Evolutionary conservation across 2,113 vertebrate genomes (phyloP).

Genomic region (Indicator maculatus): DNA sequence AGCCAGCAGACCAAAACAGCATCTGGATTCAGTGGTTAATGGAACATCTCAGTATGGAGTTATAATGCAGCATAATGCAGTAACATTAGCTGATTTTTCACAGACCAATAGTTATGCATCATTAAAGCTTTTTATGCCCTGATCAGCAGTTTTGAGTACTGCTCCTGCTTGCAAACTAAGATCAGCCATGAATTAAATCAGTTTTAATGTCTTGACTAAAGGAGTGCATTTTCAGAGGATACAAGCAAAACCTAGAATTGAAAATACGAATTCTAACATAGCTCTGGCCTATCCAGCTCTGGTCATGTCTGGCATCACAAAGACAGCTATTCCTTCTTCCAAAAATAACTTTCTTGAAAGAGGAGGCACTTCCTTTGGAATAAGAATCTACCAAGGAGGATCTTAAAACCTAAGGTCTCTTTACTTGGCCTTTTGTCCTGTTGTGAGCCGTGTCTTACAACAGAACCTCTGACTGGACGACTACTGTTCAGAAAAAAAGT

Average conservation of each 20-base stretch:
- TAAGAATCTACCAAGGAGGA: background rate
- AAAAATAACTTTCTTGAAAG: background rate
- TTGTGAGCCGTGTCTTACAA: background rate
- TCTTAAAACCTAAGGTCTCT: background rate
- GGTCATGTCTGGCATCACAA: background rate
- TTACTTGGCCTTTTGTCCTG: background rate
- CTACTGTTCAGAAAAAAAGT: background rate
- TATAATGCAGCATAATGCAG: background rate
- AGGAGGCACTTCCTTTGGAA: background rate
- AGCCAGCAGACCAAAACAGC: background rate
- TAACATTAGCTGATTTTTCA: constrained; percentile 26
- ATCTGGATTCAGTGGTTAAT: constrained; percentile 23
- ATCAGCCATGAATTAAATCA: background rate
- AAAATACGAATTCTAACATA: background rate
- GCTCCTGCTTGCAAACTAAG: background rate
- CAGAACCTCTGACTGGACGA: background rate
- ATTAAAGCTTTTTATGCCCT: constrained; percentile 6
- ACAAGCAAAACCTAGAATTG: background rate
- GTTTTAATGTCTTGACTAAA: background rate
- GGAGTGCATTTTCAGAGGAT: background rate
- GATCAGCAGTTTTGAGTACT: constrained; percentile 1
- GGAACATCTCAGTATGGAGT: constrained; percentile 1
- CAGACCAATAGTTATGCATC: background rate
- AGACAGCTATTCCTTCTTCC: background rate
- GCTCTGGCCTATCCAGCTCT: background rate